Base-by-base conservation (phyloP, 2,888 invertebrate species). In the Sussaba pulchella region DNA sequence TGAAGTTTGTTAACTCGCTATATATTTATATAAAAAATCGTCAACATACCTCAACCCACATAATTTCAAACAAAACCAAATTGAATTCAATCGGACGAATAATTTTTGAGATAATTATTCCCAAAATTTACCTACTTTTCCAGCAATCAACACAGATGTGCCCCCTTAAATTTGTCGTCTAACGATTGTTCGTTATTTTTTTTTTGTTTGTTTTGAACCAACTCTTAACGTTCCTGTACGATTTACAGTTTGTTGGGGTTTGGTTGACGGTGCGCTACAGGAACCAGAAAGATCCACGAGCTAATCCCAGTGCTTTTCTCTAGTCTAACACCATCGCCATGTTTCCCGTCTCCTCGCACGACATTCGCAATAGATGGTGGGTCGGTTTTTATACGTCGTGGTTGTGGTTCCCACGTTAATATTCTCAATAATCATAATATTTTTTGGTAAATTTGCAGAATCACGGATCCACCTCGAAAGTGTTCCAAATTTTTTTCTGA, bases 231-330 rank as follows among this genome's bases (percentile, higher is more conserved):
- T 67, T 66, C 72, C 67, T 78, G 24, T 85, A 82, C 83, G 74
- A 83, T 84, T 93, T 95, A 85, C 97, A 99, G 98, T 98, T 99
- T 94, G 95, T 98, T 93, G 99, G 99, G 94, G 97, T 98, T 85
- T 97, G 97, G 97, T 95, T 99, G 95, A 98, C 99, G 89, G 96
- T 98, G 92, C 96, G 98, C 91, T 99, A 98, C 95, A 96, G 99
- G 94, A 99, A 99, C 94, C 98, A 98, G 94, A 98, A 98, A 96
- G 98, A 99, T 94, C 99, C 98, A 90, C 95, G 97, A 89, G 98
- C 97, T 94, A 97, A 98, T 94, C 98, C 98, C 91, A 98, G 98
- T 94, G 98, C 98, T 94, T 99, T 98, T 94, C 96, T 99, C 93
- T 98, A 97, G 96, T 95, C 94, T 93, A 91, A 91, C 87, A 91